Percentiles rank a stretch among this genome's conserved stretches.
These are phyloP conservation scores for Puffinus mauretanicus DNA, from an alignment of 2,113 vertebrate genomes.

Conservation along the genomic window DNA sequence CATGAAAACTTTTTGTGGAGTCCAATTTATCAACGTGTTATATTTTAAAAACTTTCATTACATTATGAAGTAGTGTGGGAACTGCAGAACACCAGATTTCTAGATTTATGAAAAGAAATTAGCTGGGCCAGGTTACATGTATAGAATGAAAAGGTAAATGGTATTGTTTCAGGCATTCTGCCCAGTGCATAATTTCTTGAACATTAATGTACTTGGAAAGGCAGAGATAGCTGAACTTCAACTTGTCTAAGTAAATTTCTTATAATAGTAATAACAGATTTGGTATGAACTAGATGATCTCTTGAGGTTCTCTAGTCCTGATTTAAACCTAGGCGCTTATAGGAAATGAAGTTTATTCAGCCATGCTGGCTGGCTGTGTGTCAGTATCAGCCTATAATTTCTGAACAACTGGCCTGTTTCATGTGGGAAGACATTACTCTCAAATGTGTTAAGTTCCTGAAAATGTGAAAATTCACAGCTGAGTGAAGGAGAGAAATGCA, in stretches of 20 bases:
- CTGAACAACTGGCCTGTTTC: not conserved
- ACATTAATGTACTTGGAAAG: not conserved
- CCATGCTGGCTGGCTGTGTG: not conserved
- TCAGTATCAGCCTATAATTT: not conserved
- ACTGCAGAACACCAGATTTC: not conserved
- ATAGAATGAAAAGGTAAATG: not conserved
- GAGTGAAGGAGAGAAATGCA: not conserved
- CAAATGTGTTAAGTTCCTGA: not conserved
- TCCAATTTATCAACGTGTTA: not conserved
- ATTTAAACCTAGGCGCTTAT: not conserved
- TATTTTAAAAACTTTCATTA: not conserved
- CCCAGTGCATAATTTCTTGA: not conserved
- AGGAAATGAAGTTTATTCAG: not conserved
- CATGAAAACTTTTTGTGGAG: not conserved
- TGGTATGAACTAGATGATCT: not conserved
- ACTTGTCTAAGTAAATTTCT: not conserved
- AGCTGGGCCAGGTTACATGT: not conserved
- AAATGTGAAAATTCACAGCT: not conserved
- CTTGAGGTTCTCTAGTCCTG: not conserved
- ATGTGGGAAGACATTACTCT: not conserved
- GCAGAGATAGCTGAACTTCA: not conserved
- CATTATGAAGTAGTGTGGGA: not conserved
- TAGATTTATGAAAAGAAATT: not conserved
- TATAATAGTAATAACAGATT: not conserved
- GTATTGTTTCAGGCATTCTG: not conserved